These are phyloP conservation scores for Thysanoteuthis rhombus DNA, from an alignment of 2,888 invertebrate genomes.

Conservation along the genomic window DNA sequence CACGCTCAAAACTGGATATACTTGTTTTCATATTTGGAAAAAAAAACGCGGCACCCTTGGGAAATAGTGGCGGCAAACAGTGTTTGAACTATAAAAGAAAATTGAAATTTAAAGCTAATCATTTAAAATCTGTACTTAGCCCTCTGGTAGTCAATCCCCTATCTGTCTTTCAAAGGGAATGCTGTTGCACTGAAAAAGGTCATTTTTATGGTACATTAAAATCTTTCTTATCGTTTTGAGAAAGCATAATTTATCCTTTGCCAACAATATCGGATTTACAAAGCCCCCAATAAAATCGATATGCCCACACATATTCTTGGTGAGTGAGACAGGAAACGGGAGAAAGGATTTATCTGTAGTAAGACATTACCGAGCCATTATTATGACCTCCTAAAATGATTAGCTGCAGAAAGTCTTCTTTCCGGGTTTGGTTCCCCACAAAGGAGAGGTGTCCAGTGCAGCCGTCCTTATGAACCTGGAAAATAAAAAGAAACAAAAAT, in stretches of 20 bases:
- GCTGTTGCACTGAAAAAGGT: too few relatives aligned
- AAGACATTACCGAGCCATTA: constrained; percentile 29
- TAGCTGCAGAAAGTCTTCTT: constrained; percentile 54
- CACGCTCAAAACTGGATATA: too few relatives aligned
- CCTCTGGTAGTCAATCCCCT: too few relatives aligned
- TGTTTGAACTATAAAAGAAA: too few relatives aligned
- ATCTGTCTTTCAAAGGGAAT: too few relatives aligned
- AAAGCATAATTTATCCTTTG: neutral
- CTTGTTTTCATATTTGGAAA: too few relatives aligned
- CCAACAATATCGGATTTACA: neutral
- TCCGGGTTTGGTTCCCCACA: constrained; percentile 46
- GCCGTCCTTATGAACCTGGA: constrained; percentile 40
- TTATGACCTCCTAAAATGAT: constrained; percentile 46
- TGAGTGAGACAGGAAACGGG: neutral
- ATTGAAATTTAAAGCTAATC: too few relatives aligned
- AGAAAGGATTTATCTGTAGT: neutral
- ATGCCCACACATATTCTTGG: neutral
- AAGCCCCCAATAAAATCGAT: neutral
- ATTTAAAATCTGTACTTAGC: too few relatives aligned
- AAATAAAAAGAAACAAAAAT: neutral
- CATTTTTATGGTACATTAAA: too few relatives aligned
- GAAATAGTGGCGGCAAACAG: too few relatives aligned
- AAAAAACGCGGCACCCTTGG: too few relatives aligned
- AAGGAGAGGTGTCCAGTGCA: constrained; percentile 57
- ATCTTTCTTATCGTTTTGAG: too few relatives aligned